These are phyloP conservation scores for Rhaphigaster nebulosa DNA, from an alignment of 2,888 invertebrate genomes.

Conservation along the genomic window DNA sequence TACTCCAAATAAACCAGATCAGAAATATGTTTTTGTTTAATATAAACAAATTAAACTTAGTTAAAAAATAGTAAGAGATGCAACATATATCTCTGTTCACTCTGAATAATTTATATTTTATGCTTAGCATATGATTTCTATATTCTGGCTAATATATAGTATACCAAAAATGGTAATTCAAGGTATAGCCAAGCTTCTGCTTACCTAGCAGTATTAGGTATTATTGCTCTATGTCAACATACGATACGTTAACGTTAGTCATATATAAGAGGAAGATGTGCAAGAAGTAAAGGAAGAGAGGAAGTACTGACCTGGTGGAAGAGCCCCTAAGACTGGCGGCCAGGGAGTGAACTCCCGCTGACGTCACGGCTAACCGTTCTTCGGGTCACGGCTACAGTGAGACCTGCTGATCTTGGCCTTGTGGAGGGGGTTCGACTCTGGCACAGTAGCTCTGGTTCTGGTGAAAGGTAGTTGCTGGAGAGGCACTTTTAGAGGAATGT, in stretches of 20 bases:
- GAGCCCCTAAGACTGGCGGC: constrained; percentile 46
- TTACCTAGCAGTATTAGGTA: too few species aligned
- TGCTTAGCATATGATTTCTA: too few species aligned
- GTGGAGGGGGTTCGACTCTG: background rate
- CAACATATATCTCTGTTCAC: too few species aligned
- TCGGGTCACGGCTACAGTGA: constrained; percentile 49
- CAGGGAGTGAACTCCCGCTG: background rate
- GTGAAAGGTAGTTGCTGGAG: background rate
- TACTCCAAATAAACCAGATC: background rate
- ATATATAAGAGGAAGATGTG: background rate
- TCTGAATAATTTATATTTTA: too few species aligned
- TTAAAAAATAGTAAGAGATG: too few species aligned
- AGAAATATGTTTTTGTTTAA: too few species aligned
- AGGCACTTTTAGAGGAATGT: background rate
- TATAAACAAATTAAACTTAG: too few species aligned
- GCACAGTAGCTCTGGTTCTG: background rate
- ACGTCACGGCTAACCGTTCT: constrained; percentile 55
- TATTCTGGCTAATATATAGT: too few species aligned
- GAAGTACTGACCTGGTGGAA: constrained; percentile 51
- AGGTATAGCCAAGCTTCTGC: too few species aligned
- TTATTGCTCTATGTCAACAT: background rate
- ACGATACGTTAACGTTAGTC: background rate
- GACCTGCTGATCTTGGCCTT: constrained; percentile 51
- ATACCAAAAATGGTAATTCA: too few species aligned
- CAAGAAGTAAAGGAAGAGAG: background rate